A percentile compares a stretch with the other conserved stretches of the same genome.
Evolutionary conservation across 2,888 invertebrate genomes (phyloP).

Genomic region (Microchrysa polita): DNA sequence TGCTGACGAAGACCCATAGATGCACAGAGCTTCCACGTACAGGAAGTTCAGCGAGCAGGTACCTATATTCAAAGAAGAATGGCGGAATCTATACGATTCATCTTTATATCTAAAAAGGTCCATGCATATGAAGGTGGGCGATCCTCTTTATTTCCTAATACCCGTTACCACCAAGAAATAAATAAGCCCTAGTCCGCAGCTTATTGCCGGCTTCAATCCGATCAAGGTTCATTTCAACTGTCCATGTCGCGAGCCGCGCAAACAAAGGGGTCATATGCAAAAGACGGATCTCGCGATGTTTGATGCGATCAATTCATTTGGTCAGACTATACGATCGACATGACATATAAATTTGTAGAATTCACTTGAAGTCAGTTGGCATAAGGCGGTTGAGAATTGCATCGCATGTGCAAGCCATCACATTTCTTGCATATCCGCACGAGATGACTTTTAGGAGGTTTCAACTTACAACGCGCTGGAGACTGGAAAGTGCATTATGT

Average conservation of each 20-base stretch:
- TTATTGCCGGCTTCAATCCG: background rate
- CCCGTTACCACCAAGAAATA: no score
- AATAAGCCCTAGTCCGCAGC: no score
- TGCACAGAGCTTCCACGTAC: no score
- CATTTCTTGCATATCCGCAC: background rate
- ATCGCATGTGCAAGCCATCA: background rate
- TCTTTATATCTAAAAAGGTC: no score
- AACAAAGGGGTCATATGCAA: conserved; percentile 12
- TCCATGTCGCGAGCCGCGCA: background rate
- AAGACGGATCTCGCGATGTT: background rate
- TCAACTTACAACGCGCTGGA: background rate
- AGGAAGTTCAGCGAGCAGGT: no score
- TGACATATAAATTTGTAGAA: conserved; percentile 43
- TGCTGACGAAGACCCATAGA: no score
- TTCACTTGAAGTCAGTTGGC: conserved; percentile 11
- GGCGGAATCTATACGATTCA: no score
- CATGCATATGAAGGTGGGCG: no score
- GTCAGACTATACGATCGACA: conserved; percentile 10
- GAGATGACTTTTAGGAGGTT: background rate
- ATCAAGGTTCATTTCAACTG: background rate
- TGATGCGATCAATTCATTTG: conserved; percentile 32
- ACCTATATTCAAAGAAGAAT: no score
- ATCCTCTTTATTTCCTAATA: no score
- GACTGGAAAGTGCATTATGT: background rate
- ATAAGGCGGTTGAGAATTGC: background rate